Percentiles rank a stretch among this genome's conserved stretches.
These are phyloP conservation scores for Drosophila guanche DNA, from an alignment of 1,140 invertebrate genomes.

Conservation along the genomic window DNA sequence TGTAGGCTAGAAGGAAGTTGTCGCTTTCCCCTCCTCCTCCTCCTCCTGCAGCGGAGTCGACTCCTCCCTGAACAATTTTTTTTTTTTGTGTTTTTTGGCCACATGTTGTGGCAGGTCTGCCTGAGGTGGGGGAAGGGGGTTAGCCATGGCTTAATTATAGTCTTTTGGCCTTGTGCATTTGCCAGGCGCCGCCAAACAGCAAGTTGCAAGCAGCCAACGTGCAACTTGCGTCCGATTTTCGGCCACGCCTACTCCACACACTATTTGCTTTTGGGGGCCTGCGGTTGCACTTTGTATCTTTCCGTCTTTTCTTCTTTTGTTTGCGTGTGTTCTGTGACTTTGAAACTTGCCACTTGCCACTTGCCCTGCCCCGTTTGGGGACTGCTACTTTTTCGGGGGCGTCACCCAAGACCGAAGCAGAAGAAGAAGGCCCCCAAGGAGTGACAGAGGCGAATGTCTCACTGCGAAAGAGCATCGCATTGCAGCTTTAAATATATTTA, in stretches of 20 bases:
- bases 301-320: slow-evolving; percentile 5
- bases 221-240: neutral
- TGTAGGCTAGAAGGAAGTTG: slow-evolving; percentile 71
- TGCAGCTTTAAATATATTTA: no score
- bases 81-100: neutral
- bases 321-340: slow-evolving; percentile 28
- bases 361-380: no score
- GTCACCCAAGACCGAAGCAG: neutral
- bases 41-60: neutral
- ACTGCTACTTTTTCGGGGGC: slow-evolving; percentile 24
- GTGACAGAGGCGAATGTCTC: neutral
- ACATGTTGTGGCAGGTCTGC: slow-evolving; percentile 32
- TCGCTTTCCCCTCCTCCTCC: slow-evolving; percentile 31
- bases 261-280: slow-evolving; percentile 68
- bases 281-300: slow-evolving; percentile 51
- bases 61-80: neutral
- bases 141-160: slow-evolving; percentile 74
- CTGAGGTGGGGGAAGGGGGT: slow-evolving; percentile 38
- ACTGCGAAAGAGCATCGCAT: no score
- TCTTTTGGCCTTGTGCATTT: slow-evolving; percentile 71
- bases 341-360: neutral
- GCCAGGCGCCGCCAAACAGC: slow-evolving; percentile 66
- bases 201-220: slow-evolving; percentile 7
- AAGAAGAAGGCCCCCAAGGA: neutral
- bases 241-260: slow-evolving; percentile 67